Evolutionary conservation across 37 sponge, comb jelly and placozoan genomes (phyloP), one percentile per base, ranked within the genome.

Genomic region (Halichondria panicea): DNA sequence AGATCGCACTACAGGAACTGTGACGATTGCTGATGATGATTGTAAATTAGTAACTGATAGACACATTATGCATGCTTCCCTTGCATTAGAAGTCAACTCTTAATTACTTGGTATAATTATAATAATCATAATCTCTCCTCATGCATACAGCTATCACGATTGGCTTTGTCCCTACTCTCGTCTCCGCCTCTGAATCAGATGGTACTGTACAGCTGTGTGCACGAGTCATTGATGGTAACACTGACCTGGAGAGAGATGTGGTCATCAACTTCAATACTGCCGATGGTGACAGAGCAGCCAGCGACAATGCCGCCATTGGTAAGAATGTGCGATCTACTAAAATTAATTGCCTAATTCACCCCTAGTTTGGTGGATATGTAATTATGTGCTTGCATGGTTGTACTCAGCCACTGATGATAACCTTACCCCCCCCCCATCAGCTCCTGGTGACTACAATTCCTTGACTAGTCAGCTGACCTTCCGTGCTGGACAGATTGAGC

Each of bases 231-330:
- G 27, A 3, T 34, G 76, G 76, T 12, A 46, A 36, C 2, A n/a
- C n/a, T n/a, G n/a, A n/a, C n/a, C 62, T 76, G 35, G 52, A 63
- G 53, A 63, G 64, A 45, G 32, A 63, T 42, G 76, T 50, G 33
- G 34, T 37, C 4, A 64, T 76, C 27, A 22, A 21, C 15, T 55
- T 72, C 40, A 7, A 34, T 24, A 74, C 74, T 15, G 35, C 11
- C 40, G n/a, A 55, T 55, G 72, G 72, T 25, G 38, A 64, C 39
- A 5, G 11, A 36, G 39, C 39, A 36, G 21, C 66, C 8, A 9
- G 15, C 9, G 53, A 70, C 32, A 42, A 48, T 50, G 6, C 38
- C 11, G 53, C 31, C 9, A 27, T 22, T 58, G 7, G 25, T 30
- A 58, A 15, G 52, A 18, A 48, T 18, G 52, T 48, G 8, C 11